phyloP scores from a whole-genome alignment of 1,140 invertebrate species.

The Teleogryllus occipitalis region DNA sequence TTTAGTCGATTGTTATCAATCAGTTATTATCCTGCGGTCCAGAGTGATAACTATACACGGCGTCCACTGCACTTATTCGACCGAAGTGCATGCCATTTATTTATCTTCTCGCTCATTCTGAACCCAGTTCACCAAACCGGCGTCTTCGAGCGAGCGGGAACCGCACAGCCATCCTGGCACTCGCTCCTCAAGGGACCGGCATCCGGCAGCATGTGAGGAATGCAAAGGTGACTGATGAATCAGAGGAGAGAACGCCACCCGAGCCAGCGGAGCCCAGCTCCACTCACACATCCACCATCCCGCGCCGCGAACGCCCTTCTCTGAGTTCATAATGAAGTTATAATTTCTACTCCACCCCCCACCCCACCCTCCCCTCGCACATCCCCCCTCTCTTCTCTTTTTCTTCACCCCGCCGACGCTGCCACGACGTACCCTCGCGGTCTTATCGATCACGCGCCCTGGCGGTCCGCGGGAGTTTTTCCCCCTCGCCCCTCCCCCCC shows the following conservation, averaged over 20 bases:
- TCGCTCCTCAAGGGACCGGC: too few species aligned
- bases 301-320: background rate
- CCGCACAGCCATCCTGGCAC: background rate
- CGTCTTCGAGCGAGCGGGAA: background rate
- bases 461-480: background rate
- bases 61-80: too few species aligned
- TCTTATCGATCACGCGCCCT: background rate
- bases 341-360: background rate
- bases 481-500: too few species aligned
- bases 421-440: background rate
- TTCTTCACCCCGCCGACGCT: background rate
- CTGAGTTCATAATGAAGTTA: conserved; percentile 1
- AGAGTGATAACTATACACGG: too few species aligned
- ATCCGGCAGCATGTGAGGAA: background rate
- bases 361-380: too few species aligned
- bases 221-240: conserved; percentile 1
- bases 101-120: too few species aligned
- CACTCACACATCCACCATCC: background rate
- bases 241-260: background rate
- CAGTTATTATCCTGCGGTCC: background rate
- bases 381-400: background rate
- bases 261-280: background rate
- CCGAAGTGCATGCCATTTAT: too few species aligned
- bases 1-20: background rate
- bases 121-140: too few species aligned